Conservation (phyloP, 2,888 invertebrate species). For the Camponotus fellah region DNA sequence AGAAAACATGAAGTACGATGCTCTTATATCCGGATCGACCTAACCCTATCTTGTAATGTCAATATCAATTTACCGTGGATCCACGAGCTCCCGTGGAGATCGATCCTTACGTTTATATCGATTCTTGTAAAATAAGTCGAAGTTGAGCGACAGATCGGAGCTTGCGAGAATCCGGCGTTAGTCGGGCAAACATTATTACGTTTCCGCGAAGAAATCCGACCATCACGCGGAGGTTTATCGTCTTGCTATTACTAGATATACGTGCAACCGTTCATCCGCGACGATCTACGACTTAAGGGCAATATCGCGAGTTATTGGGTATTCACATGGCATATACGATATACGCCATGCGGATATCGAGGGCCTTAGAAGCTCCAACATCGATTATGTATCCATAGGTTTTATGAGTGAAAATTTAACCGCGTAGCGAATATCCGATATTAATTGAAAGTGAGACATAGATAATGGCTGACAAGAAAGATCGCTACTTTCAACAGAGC, state of each 20-base stretch:
- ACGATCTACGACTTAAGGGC: conserved; percentile 43
- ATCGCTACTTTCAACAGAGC: conserved; percentile 22
- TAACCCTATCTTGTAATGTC: conserved; percentile 60
- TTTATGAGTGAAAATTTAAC: conserved; percentile 42
- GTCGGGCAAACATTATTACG: conserved; percentile 72
- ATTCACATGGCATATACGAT: conserved; percentile 28
- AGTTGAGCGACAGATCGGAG: conserved; percentile 64
- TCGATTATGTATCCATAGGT: conserved; percentile 34
- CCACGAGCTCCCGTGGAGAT: conserved; percentile 51
- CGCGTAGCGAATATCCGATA: conserved; percentile 20
- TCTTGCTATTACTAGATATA: conserved; percentile 55
- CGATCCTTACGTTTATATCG: conserved; percentile 71
- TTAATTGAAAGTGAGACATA: conserved; percentile 33
- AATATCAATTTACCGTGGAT: conserved; percentile 75
- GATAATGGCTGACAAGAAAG: conserved; percentile 46
- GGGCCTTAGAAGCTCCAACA: neutral
- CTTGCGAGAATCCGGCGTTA: conserved; percentile 61
- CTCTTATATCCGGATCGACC: conserved; percentile 50
- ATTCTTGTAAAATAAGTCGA: conserved; percentile 72
- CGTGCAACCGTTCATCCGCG: conserved; percentile 31
- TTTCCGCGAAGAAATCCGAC: conserved; percentile 64
- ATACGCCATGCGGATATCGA: conserved; percentile 17
- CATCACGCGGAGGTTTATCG: conserved; percentile 49
- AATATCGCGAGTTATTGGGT: conserved; percentile 49
- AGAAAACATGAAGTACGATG: conserved; percentile 53